A percentile compares a stretch with the other conserved stretches of the same genome.
phyloP scores from a whole-genome alignment of 2,888 invertebrate genomes.

The Ptilodon capucinus region DNA sequence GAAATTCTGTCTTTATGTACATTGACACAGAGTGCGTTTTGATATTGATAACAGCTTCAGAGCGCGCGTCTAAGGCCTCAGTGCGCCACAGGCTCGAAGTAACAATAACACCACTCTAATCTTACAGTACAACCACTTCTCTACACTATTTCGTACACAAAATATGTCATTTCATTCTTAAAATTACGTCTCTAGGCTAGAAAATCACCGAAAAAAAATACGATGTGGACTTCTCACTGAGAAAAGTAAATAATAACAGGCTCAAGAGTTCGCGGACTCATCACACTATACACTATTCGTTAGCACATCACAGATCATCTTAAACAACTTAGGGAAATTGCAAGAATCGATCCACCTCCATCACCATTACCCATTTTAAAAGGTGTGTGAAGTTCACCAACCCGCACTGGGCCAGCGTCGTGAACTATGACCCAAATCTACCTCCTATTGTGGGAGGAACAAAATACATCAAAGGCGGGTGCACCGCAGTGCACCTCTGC shows the following conservation, averaged over 20 bases:
- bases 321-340: slow-evolving; percentile 52
- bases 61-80: too few species aligned
- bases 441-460: too few species aligned
- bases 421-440: too few species aligned
- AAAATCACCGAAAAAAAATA: slow-evolving; percentile 32
- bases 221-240: slow-evolving; percentile 19
- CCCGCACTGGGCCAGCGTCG: too few species aligned
- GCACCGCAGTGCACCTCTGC: too few species aligned
- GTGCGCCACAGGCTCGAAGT: too few species aligned
- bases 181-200: slow-evolving; percentile 37
- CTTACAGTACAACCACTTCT: slow-evolving; percentile 37
- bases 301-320: slow-evolving; percentile 76
- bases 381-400: not conserved
- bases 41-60: too few species aligned
- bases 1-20: too few species aligned
- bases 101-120: slow-evolving; percentile 49
- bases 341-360: slow-evolving; percentile 35
- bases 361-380: slow-evolving; percentile 9
- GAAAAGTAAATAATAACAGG: slow-evolving; percentile 32
- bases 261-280: slow-evolving; percentile 41
- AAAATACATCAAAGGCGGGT: too few species aligned
- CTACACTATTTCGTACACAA: slow-evolving; percentile 71
- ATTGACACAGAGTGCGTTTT: too few species aligned
- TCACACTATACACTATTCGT: slow-evolving; percentile 49
- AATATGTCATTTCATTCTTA: slow-evolving; percentile 77